Evolutionary conservation across 2,888 invertebrate species (phyloP).

Genomic region (Criorhina ranunculi): DNA sequence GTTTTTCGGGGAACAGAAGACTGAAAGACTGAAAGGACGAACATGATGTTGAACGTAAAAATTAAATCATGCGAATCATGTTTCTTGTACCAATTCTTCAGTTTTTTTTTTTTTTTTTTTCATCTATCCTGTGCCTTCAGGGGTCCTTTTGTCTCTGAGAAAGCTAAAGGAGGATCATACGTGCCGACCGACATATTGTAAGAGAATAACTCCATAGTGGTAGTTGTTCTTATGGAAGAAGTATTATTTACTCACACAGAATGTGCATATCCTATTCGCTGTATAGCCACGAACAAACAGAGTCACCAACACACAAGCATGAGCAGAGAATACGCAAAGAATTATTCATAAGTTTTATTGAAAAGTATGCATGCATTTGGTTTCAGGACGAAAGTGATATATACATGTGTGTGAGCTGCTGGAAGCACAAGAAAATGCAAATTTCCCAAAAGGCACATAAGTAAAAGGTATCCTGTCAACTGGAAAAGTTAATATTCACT

Average conservation of each 20-base stretch:
- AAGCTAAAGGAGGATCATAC: conserved; percentile 29
- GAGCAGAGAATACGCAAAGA: not conserved
- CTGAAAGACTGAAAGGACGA: conserved; percentile 31
- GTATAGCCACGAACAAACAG: conserved; percentile 6
- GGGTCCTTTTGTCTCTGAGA: conserved; percentile 37
- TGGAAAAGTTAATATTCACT: conserved; percentile 61
- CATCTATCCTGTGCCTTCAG: conserved; percentile 11
- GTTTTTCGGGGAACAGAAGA: no score
- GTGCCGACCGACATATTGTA: conserved; percentile 34
- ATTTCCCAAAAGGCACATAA: conserved; percentile 56
- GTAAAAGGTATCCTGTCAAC: conserved; percentile 67
- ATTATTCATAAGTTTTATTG: conserved; percentile 46
- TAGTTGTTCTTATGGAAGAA: no score
- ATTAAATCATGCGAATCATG: conserved; percentile 68
- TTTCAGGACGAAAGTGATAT: conserved; percentile 6
- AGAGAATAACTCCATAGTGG: conserved; percentile 1
- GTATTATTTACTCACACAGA: conserved; percentile 7
- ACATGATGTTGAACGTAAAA: conserved; percentile 53
- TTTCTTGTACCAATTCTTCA: conserved; percentile 51
- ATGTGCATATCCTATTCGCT: conserved; percentile 19
- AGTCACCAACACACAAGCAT: not conserved
- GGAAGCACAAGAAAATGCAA: conserved; percentile 49
- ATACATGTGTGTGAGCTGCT: not conserved
- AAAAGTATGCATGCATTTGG: conserved; percentile 41
- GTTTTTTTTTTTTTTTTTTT: not conserved